Conservation (phyloP, 2,888 invertebrate species). For the Seira ritae region DNA sequence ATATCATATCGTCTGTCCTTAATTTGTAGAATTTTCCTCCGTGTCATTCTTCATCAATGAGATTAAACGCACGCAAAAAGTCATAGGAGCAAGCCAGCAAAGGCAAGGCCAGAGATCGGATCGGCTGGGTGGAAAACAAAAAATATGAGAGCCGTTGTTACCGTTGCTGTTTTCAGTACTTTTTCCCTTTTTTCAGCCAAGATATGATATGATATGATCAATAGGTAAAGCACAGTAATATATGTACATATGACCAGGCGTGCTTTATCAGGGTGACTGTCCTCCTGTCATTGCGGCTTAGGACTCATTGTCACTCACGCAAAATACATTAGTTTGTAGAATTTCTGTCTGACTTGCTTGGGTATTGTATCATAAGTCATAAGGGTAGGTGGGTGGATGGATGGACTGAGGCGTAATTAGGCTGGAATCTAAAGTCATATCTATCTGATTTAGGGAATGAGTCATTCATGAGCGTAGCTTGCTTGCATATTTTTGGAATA, state of each 20-base stretch:
- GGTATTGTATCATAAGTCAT: too few relatives aligned
- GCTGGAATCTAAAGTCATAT: too few relatives aligned
- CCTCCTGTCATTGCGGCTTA: constrained; percentile 3
- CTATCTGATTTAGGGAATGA: too few relatives aligned
- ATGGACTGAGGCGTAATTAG: too few relatives aligned
- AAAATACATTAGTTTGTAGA: neutral
- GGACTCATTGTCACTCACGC: constrained; percentile 4
- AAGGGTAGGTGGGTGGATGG: neutral
- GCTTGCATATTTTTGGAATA: too few relatives aligned
- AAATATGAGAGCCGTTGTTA: too few relatives aligned
- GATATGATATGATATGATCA: neutral
- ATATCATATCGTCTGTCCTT: constrained; percentile 22
- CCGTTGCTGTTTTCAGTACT: too few relatives aligned
- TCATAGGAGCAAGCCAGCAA: neutral
- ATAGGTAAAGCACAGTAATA: neutral
- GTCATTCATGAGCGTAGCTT: too few relatives aligned
- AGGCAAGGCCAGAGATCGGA: neutral
- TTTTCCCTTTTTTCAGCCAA: neutral
- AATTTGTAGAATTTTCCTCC: constrained; percentile 2
- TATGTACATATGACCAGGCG: constrained; percentile 18
- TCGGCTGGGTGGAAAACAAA: too few relatives aligned
- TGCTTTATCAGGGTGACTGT: constrained; percentile 37
- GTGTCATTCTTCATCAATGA: constrained; percentile 5
- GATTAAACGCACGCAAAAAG: neutral
- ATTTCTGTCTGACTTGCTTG: too few relatives aligned